Percentiles rank a stretch among this genome's conserved stretches.
phyloP scores from a whole-genome alignment of 2,888 invertebrate species.

The Morinoia aosen region DNA sequence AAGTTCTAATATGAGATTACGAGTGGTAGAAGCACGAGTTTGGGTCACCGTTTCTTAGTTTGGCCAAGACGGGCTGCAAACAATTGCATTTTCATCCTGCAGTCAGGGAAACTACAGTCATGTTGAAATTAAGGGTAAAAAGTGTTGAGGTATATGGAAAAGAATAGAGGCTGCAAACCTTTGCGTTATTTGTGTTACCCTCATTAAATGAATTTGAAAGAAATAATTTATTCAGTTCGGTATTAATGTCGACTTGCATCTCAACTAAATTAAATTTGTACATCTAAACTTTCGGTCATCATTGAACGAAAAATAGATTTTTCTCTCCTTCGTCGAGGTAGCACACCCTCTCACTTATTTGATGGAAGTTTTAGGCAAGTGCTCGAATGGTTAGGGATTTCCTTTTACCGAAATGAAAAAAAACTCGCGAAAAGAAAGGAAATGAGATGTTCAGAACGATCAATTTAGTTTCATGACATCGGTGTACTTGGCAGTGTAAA shows the following conservation, averaged over 20 bases:
- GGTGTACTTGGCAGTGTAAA: background rate
- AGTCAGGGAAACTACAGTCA: background rate
- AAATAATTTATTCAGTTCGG: background rate
- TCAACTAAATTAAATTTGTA: background rate
- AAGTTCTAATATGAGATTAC: slow-evolving; percentile 12
- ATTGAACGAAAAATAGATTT: background rate
- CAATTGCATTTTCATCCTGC: background rate
- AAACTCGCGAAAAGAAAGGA: background rate
- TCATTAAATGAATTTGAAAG: background rate
- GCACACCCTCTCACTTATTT: background rate
- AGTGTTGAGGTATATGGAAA: background rate
- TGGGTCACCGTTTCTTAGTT: background rate
- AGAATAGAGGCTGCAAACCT: background rate
- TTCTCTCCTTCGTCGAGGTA: background rate
- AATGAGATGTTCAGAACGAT: background rate
- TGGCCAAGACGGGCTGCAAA: background rate
- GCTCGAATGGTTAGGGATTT: background rate
- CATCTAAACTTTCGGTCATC: background rate
- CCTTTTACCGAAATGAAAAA: background rate
- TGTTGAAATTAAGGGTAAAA: background rate
- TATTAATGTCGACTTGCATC: background rate
- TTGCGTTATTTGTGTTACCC: background rate
- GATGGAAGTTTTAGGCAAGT: background rate
- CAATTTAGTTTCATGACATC: background rate
- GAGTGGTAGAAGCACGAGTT: background rate